Percentiles rank a stretch among this genome's conserved stretches.
phyloP scores from a whole-genome alignment of 2,113 vertebrate species.

The Hippocampus barbouri region DNA sequence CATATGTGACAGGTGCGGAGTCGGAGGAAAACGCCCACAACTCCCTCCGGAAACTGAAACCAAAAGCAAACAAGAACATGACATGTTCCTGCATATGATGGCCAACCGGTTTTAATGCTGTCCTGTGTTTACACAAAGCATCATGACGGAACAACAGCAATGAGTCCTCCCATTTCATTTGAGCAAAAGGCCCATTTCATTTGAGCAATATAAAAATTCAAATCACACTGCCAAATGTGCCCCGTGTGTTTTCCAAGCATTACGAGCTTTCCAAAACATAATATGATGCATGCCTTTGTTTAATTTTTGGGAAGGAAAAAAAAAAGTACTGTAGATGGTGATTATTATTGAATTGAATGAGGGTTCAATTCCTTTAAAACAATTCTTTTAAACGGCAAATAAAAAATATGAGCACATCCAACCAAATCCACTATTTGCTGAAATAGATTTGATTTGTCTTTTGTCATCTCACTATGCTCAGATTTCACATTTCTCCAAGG shows the following conservation, averaged over 20 bases:
- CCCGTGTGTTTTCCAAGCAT: neutral
- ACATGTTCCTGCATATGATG: neutral
- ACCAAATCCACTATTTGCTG: neutral
- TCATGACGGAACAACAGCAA: neutral
- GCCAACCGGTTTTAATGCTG: neutral
- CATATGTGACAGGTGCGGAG: no score
- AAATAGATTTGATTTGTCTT: neutral
- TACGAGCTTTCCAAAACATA: neutral
- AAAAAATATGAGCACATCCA: neutral
- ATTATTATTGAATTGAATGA: neutral
- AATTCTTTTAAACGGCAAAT: neutral
- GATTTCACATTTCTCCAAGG: constrained; percentile 11
- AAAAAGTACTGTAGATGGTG: neutral
- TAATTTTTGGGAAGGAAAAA: neutral
- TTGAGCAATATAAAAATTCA: neutral
- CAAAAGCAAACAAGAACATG: no score
- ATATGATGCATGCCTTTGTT: neutral
- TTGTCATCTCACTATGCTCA: constrained; percentile 10
- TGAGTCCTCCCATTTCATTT: neutral
- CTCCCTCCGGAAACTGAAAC: no score
- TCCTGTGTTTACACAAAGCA: neutral
- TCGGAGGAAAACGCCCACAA: no score
- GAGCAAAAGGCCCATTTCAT: neutral
- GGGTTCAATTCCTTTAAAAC: neutral
- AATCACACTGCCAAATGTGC: neutral